These are phyloP conservation scores for Microplitis manilae DNA, from an alignment of 2,888 invertebrate genomes.

Conservation along the genomic window DNA sequence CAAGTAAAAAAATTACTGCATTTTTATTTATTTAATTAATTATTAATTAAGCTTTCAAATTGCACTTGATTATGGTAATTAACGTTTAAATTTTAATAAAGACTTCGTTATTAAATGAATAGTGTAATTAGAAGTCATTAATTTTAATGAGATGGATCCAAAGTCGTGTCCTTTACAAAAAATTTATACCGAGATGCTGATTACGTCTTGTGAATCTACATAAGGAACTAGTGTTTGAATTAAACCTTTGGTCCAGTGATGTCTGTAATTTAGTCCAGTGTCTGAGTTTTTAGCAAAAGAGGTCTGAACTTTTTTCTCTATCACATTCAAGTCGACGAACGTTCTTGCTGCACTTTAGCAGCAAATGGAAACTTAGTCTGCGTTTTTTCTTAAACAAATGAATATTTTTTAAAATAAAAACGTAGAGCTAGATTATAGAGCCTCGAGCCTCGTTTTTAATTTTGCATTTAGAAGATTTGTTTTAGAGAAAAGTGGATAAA, in stretches of 20 bases:
- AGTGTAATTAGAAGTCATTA: not conserved
- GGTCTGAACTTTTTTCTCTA: not conserved
- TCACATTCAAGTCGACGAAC: not conserved
- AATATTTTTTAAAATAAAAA: too few relatives aligned
- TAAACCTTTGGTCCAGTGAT: not conserved
- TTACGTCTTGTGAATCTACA: not conserved
- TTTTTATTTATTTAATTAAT: too few relatives aligned
- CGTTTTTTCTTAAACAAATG: too few relatives aligned
- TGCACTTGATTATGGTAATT: too few relatives aligned
- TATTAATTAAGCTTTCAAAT: too few relatives aligned
- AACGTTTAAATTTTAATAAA: not conserved
- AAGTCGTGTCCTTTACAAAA: not conserved
- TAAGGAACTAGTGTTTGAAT: not conserved
- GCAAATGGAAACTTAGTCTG: too few relatives aligned
- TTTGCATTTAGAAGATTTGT: too few relatives aligned
- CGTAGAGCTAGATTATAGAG: too few relatives aligned
- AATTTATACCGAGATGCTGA: conserved; percentile 5
- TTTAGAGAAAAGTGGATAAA: too few relatives aligned
- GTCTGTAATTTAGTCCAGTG: not conserved
- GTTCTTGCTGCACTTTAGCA: not conserved
- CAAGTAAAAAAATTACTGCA: too few relatives aligned
- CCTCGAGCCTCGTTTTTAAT: not conserved
- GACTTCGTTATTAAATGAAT: not conserved
- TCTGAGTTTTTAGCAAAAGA: not conserved
- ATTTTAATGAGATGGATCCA: not conserved